Evolutionary conservation across 2,888 invertebrate genomes (phyloP).

Genomic region (Cataglyphis rosenhaueri): DNA sequence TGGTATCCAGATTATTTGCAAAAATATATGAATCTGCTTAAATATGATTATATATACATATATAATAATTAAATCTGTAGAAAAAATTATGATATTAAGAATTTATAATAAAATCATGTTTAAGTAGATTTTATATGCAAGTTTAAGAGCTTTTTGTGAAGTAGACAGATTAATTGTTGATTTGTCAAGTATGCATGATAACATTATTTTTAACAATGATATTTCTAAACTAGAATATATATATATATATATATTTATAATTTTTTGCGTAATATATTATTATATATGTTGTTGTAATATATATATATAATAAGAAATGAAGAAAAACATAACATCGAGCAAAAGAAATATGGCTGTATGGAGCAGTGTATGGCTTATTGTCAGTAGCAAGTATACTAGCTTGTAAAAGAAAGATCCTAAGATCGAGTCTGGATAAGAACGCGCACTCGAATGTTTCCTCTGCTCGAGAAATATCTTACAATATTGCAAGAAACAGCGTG

Average conservation of each 20-base stretch:
- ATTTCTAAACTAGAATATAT: conserved; percentile 2
- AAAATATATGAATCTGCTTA: conserved; percentile 29
- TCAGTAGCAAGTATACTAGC: no score
- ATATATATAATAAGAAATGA: neutral
- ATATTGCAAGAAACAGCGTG: no score
- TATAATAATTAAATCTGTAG: neutral
- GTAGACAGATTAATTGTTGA: conserved; percentile 1
- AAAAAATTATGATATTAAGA: neutral
- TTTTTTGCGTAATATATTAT: neutral
- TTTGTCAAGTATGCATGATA: conserved; percentile 26
- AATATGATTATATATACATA: neutral
- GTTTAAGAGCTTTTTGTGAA: neutral
- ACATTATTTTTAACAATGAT: conserved; percentile 7
- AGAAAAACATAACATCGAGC: no score
- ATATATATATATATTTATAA: neutral
- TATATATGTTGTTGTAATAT: no score
- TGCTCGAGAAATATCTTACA: no score
- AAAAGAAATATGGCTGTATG: no score
- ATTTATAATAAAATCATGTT: conserved; percentile 12
- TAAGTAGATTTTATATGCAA: conserved; percentile 23
- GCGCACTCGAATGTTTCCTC: no score
- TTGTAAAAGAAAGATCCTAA: no score
- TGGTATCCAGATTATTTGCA: neutral
- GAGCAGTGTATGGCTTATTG: no score
- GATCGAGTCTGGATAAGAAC: no score